Base-by-base conservation (phyloP, 2,113 vertebrate species). In the Callospermophilus lateralis region DNA sequence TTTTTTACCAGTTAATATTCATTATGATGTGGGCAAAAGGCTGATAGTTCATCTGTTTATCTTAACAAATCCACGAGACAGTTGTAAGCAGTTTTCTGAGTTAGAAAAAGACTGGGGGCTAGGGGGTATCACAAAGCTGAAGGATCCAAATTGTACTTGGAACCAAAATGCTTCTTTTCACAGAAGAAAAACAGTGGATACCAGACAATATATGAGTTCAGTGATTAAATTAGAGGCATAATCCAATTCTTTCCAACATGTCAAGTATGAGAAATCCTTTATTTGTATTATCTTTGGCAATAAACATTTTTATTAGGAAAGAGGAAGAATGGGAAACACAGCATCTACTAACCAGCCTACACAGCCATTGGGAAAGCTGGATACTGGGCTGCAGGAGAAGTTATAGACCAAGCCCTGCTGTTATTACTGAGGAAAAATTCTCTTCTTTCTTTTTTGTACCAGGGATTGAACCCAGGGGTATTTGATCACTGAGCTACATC, bases 1-100 rank as follows among this genome's bases (percentile, higher is more conserved):
- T 80, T 61, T 96, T 95, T 96, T 93, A 73, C 42, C 61, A 85
- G 26, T 58, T 77, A 83, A 55, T 83, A 85, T 34, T 92, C n/a
- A 26, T 92, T 97, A 74, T 89, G 78, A 91, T 63, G 90, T 86
- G 28, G 73, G 28, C 76, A 88, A 85, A 94, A 85, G 26, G 19
- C 72, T 85, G 58, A 67, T 78, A 81, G 78, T 68, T 77, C 32
- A 74, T 93, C 65, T 88, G 3, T 92, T 51, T 89, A 19, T 61
- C 45, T 77, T 61, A 95, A 78, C 67, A 58, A 87, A 83, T 76
- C 72, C 42, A 32, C 42, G 76, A 95, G 68, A 93, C 2, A 30
- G 13, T 65, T 94, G n/a, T 17, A 24, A 80, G 15, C 42, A 84
- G 34, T 89, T 89, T 93, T 84, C 70, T 84, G 55, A 85, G 32